Percentiles rank a stretch among this genome's conserved stretches.
Evolutionary conservation across 2,888 invertebrate species (phyloP).

Genomic region (Lycaena phlaeas): DNA sequence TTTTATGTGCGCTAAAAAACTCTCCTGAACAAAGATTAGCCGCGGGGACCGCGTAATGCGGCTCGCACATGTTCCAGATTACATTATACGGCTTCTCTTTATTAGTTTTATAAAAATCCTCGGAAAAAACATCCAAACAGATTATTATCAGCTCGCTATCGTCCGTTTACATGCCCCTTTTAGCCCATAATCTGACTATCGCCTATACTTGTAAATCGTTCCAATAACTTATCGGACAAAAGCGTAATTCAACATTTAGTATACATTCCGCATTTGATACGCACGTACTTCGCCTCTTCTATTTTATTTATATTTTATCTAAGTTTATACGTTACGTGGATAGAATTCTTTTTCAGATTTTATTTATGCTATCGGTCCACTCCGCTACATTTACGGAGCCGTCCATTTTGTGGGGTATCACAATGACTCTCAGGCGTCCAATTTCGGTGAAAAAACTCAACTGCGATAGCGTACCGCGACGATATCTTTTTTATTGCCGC

Average conservation of each 20-base stretch:
- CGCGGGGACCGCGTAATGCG: slow-evolving; percentile 7
- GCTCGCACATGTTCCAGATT: slow-evolving; percentile 16
- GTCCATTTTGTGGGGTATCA: slow-evolving; percentile 2
- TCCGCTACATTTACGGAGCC: neutral
- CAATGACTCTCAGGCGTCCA: slow-evolving; percentile 14
- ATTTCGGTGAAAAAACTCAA: slow-evolving; percentile 13
- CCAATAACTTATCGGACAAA: too few species aligned
- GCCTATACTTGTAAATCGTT: too few species aligned
- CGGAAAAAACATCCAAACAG: slow-evolving; percentile 9
- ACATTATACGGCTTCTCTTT: slow-evolving; percentile 19
- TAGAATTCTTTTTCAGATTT: slow-evolving; percentile 1
- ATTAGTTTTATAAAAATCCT: slow-evolving; percentile 21
- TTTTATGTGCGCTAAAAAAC: slow-evolving; percentile 6
- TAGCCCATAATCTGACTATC: too few species aligned
- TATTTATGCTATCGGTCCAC: slow-evolving; percentile 3
- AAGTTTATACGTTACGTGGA: too few species aligned
- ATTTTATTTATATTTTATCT: too few species aligned
- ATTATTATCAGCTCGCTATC: neutral
- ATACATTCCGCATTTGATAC: too few species aligned
- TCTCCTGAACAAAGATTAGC: slow-evolving; percentile 10
- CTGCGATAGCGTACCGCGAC: slow-evolving; percentile 14
- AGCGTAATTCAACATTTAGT: too few species aligned
- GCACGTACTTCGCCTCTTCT: too few species aligned
- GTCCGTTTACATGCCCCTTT: too few species aligned
- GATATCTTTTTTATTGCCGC: slow-evolving; percentile 25